Evolutionary conservation across 2,888 invertebrate genomes (phyloP), one percentile per base, ranked within the genome.

Genomic region (Troglohyphantes excavatus): DNA sequence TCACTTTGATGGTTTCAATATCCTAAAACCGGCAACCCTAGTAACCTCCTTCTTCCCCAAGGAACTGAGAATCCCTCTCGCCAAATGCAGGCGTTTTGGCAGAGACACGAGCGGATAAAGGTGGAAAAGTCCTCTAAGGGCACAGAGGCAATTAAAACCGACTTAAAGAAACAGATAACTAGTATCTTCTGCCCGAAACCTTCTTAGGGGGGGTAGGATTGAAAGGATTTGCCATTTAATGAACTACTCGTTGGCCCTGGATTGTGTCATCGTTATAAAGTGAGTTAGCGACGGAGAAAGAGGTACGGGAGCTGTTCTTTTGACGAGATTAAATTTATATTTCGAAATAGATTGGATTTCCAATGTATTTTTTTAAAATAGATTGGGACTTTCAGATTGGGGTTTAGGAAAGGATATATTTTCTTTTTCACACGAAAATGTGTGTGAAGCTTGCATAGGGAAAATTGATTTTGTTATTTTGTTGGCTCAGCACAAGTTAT

Each of bases 121-220:
- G 27, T 33, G 68, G 17, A 78, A 33, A 75, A n/a, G 27, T 17
- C 33, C 7, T 59, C 9, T 29, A n/a, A 53, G 13, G 17, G n/a
- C 33, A 39, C 6, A 53, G 17, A 70, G 61, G 82, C 72, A 82
- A 82, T 82, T 82, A 82, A 82, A 82, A 82, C 70, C 11, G 82
- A 82, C 82, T 70, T 72, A 82, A 23, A 82, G 70, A 61, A 82
- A 72, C 61, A 61, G 82, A 82, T 82, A 72, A 82, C 33, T 72
- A 59, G 39, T 46, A 68, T 79, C 53, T 72, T 39, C 21, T 23
- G n/a, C 53, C 39, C n/a, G 61, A 53, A 61, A 29, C 0, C 59
- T 3, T 61, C 17, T 43, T n/a, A 9, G 13, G 53, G 29, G 13
- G 53, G 29, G 19, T 21, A 17, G 70, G 82, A 82, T 82, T 72